A percentile compares a stretch with the other conserved stretches of the same genome.
Conservation (phyloP, 2,797 vertebrate species). For the Neomorphus geoffroyi region DNA sequence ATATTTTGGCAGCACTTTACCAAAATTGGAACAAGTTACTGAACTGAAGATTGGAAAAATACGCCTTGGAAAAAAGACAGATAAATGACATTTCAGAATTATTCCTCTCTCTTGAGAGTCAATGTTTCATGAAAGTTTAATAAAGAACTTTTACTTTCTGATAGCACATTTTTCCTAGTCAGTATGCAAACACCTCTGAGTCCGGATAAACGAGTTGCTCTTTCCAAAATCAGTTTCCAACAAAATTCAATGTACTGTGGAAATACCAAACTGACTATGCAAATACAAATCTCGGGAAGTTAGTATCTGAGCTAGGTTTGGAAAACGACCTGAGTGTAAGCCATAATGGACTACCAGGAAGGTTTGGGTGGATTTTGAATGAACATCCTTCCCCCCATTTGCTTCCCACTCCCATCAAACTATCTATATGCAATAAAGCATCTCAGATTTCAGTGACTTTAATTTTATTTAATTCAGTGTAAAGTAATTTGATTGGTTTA, state of each 20-base stretch:
- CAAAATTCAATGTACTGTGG: neutral
- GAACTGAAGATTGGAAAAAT: neutral
- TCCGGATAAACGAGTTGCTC: neutral
- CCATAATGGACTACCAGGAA: neutral
- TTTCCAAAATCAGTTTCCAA: neutral
- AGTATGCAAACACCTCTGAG: neutral
- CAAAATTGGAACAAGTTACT: neutral
- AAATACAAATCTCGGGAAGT: neutral
- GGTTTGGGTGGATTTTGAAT: neutral
- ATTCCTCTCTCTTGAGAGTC: neutral
- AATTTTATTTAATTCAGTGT: neutral
- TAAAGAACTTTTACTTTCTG: constrained; percentile 5
- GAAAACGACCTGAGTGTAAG: neutral
- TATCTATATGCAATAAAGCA: neutral
- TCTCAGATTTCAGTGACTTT: neutral
- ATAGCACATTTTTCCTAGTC: neutral
- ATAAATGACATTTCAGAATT: neutral
- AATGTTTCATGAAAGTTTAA: neutral
- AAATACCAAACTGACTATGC: neutral
- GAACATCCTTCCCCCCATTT: neutral
- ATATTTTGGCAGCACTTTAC: neutral
- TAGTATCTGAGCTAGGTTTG: neutral
- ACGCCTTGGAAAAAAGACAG: neutral
- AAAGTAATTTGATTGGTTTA: neutral
- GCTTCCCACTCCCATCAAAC: neutral